These are phyloP conservation scores for Riparia riparia DNA, from an alignment of 2,113 vertebrate species.

Conservation along the genomic window DNA sequence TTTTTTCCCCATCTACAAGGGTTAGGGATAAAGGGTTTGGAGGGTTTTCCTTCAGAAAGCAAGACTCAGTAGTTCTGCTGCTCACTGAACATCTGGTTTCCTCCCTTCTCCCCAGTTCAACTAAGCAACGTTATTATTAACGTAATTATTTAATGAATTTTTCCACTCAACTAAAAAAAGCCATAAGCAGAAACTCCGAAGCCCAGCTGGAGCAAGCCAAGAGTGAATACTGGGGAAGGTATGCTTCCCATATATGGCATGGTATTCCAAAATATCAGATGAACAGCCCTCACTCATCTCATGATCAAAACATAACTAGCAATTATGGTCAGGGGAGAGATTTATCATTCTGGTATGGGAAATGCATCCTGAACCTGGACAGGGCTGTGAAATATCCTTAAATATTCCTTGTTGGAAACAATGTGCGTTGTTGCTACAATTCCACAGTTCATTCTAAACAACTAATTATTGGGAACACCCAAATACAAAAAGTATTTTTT, in stretches of 20 bases:
- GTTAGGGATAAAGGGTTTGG: background rate
- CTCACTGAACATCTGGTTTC: background rate
- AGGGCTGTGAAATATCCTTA: background rate
- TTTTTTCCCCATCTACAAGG: background rate
- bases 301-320: background rate
- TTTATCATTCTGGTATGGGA: background rate
- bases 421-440: background rate
- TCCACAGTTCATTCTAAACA: background rate
- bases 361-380: background rate
- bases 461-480: background rate
- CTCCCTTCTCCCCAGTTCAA: background rate
- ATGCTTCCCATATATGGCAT: conserved; percentile 34
- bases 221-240: conserved; percentile 27
- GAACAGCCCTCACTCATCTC: background rate
- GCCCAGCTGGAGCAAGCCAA: conserved; percentile 17
- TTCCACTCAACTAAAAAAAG: conserved; percentile 8
- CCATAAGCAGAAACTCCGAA: conserved; percentile 20
- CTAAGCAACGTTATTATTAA: background rate
- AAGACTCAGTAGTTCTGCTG: background rate
- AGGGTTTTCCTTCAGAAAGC: background rate
- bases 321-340: conserved; percentile 11
- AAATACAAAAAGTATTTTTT: background rate
- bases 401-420: background rate
- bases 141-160: conserved; percentile 27
- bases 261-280: conserved; percentile 31